Base-by-base conservation (phyloP, 2,888 invertebrate species). In the Erebia epiphron region DNA sequence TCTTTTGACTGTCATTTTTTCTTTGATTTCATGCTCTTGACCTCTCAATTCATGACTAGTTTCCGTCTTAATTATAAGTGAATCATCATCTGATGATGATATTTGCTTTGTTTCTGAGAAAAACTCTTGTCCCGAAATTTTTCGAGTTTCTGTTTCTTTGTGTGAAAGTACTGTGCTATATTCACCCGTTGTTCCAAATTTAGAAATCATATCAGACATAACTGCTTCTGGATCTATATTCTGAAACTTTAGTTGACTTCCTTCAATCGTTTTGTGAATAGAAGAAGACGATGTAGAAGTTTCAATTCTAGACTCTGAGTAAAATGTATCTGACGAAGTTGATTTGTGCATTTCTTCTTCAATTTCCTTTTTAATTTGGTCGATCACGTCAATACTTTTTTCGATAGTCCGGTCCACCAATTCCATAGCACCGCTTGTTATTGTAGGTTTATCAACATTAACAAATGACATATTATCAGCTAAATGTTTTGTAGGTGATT, bases 351-450 rank as follows among this genome's bases (percentile, higher is more conserved):
- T 73, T 72, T 91, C 92, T 83, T 92, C 93, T 84, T 89, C 84
- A 84, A 92, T 85, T 82, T 94, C 91, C 78, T 88, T 85, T 72
- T 91, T 89, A 46, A 90, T 90, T 83, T 93, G 90, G 75, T 89
- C 89, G 57, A 90, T 88, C 0, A 91, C 89, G 62, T 86, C 86
- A 54, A 90, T 87, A 67, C 92, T 92, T 73, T 89, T 92, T 80
- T 92, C 91, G 18, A 93, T 88, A 1, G 91, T 89, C 52, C 92
- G 85, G 79, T 94, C 94, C 13, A 94, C 94, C 46, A 94, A 83
- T 79, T 94, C 94, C 76, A 90, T 94, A 43, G 94, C 94, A 73
- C 94, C 94, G 67, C 87, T 94, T 0, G 94, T 94, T 49, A 92
- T 85, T 35, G 94, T 94, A 46, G 94, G 94, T 77, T 94, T 94